Evolutionary conservation across 2,888 invertebrate species (phyloP).

Genomic region (Morpho achilles): DNA sequence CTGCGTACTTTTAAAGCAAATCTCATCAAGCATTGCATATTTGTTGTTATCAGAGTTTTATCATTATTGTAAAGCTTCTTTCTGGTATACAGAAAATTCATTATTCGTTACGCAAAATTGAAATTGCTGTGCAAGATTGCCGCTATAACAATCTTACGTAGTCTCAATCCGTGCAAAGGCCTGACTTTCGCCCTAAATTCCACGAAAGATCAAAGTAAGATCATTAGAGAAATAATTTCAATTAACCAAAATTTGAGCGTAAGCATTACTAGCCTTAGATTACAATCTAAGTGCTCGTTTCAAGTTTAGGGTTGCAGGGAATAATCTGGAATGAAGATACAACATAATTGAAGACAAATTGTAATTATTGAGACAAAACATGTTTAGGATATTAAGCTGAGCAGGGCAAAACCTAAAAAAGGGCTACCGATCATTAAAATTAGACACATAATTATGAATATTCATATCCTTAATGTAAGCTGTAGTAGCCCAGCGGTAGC

Average conservation of each 20-base stretch:
- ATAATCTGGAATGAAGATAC: neutral
- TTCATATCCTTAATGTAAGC: too few species aligned
- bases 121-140: slow-evolving; percentile 1
- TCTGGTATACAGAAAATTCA: too few species aligned
- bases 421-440: too few species aligned
- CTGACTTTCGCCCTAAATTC: slow-evolving; percentile 3
- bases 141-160: neutral
- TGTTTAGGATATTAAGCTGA: too few species aligned
- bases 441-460: too few species aligned
- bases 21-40: too few species aligned
- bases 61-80: too few species aligned
- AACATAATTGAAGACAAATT: neutral
- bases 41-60: too few species aligned
- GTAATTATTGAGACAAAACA: neutral
- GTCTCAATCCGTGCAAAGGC: slow-evolving; percentile 2
- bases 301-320: slow-evolving; percentile 1
- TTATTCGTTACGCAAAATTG: too few species aligned
- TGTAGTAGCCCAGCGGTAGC: too few species aligned
- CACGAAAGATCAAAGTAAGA: slow-evolving; percentile 38
- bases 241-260: slow-evolving; percentile 40
- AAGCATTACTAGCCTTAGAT: slow-evolving; percentile 30
- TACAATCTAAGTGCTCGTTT: slow-evolving; percentile 16
- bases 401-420: too few species aligned
- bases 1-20: too few species aligned
- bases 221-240: slow-evolving; percentile 47